Evolutionary conservation across 2,888 invertebrate species (phyloP), one percentile per base, ranked within the genome.

Genomic region (Coleophora deauratella): DNA sequence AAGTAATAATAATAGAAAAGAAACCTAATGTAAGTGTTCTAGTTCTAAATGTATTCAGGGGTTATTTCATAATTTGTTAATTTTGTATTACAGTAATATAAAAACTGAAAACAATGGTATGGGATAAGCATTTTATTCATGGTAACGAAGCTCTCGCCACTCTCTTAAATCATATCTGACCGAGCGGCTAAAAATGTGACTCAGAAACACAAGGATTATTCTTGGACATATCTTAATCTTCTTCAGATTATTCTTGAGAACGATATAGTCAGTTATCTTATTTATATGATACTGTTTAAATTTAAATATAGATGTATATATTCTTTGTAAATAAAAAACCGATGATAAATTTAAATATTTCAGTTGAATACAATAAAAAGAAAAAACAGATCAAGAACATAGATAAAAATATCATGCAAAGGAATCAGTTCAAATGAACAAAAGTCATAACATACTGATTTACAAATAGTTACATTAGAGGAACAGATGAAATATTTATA

Each of bases 91-190:
- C n/a, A n/a, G n/a, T 21, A 21, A 21, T 6, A 3, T 4, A 21
- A 21, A 4, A 21, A 15, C 10, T 12, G 38, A 38, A 32, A 27
- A 45, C 43, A 41, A 27, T 60, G 44, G 77, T 76, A 72, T 44
- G 57, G 54, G 54, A 38, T 38, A 48, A 67, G 72, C 72, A 77
- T 79, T 21, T 78, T 79, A 81, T 80, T 70, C 74, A 76, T 74
- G 72, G 66, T 77, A 78, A 81, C 76, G 76, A 79, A 74, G 64
- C 72, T 73, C 71, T 81, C 72, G 66, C 59, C 73, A 68, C 69
- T 69, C 57, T 70, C 72, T 74, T 81, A 74, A 80, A 82, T 81
- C 81, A 82, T 79, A 82, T 80, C 77, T 73, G 80, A 74, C 74
- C 72, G 71, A 66, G 70, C 75, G 69, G 55, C 72, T 79, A 77